A percentile compares a stretch with the other conserved stretches of the same genome.
Evolutionary conservation across 2,113 vertebrate genomes (phyloP).

Genomic region (Phyllostomus hastatus): DNA sequence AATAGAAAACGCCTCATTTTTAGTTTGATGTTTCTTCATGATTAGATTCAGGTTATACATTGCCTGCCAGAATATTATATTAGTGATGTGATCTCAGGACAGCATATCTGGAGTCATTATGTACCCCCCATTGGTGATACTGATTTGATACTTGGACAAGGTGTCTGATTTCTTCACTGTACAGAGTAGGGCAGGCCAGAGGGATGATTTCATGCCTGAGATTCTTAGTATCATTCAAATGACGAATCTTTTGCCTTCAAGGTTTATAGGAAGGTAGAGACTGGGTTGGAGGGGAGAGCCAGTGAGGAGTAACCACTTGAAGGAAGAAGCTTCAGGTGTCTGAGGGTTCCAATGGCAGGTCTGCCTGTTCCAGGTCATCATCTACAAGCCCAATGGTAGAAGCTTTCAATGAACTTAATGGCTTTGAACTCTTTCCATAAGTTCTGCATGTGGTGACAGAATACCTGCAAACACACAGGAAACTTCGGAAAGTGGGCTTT

Average conservation of each 20-base stretch:
- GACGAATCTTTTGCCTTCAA: background rate
- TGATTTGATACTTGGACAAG: background rate
- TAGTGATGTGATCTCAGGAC: background rate
- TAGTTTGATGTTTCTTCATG: background rate
- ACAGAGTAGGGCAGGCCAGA: background rate
- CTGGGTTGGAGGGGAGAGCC: background rate
- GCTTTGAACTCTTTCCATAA: background rate
- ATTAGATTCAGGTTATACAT: background rate
- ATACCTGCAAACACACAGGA: background rate
- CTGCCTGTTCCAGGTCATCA: background rate
- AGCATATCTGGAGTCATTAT: background rate
- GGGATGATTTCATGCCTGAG: background rate
- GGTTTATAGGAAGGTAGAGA: background rate
- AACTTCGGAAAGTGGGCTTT: background rate
- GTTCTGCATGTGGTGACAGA: background rate
- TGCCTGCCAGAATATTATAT: background rate
- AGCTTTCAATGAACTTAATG: background rate
- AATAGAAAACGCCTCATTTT: background rate
- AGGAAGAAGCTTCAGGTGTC: background rate
- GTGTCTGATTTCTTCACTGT: background rate
- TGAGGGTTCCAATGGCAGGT: background rate
- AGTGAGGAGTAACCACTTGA: background rate
- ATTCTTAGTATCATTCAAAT: background rate
- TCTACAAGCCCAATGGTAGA: background rate
- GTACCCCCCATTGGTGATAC: background rate